Base-by-base conservation (phyloP, 2,113 vertebrate species). In the Mungos mungo region DNA sequence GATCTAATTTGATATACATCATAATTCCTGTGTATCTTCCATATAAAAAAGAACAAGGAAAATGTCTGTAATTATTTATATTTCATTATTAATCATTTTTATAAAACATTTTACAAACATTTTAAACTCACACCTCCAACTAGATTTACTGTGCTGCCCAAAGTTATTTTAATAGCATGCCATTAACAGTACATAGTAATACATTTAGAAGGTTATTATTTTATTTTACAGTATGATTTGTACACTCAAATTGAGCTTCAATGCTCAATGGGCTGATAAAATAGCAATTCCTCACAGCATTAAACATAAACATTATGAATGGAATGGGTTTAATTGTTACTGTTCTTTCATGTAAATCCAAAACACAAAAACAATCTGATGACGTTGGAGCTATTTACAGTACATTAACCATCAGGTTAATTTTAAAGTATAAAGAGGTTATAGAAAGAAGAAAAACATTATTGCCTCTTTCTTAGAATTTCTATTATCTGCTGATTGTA, bases 1-100 rank as follows among this genome's bases (percentile, higher is more conserved):
- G 99, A 47, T 99, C 98, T 96, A 99, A 98, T 79, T 97, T 52
- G 99, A 97, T 74, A 90, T 97, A 98, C 99, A 99, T 74, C 96
- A 98, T 0, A 98, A 89, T 72, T 98, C 98, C 38, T 93, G 50
- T 66, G 9, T 50, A 31, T 97, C 98, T 79, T 97, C 68, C 84
- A 16, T 66, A 69, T 72, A 27, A 82, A 94, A 86, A 35, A 66
- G 25, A 87, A 86, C 14, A 57, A 85, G 25, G 76, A 80, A 94
- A 93, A 81, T 86, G 15, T 60, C 35, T 83, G 15, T 76, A 66
- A 77, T 79, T 97, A 81, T 82, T 93, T 77, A 38, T 41, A 77
- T 71, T 66, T 81, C 52, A 87, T 57, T 93, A 91, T 77, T 94
- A 85, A 80, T 89, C 8, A 63, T 93, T 94, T 88, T 93, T 88